Evolutionary conservation across 2,797 vertebrate species (phyloP).

Genomic region (Morus bassanus): DNA sequence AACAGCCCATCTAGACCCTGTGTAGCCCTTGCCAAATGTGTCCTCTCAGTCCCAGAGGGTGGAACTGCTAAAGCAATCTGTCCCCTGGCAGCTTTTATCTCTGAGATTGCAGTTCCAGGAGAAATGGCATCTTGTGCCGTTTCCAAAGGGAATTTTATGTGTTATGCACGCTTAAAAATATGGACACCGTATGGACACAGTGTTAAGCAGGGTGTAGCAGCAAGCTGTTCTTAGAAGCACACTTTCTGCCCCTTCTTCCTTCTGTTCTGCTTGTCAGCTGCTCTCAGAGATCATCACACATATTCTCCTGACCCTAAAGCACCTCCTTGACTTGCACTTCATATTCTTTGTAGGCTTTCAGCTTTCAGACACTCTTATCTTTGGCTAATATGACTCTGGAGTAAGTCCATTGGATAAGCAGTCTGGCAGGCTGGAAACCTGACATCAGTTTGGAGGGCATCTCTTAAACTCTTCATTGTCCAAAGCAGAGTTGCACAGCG

Average conservation of each 20-base stretch:
- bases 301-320: background rate
- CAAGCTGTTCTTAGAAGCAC: background rate
- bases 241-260: background rate
- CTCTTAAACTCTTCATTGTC: background rate
- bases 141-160: background rate
- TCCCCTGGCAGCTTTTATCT: background rate
- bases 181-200: background rate
- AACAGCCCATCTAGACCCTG: background rate
- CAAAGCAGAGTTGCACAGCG: background rate
- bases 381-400: background rate
- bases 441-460: background rate
- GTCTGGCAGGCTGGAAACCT: background rate
- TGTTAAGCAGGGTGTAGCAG: background rate
- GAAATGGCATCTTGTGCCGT: conserved; percentile 1
- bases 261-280: background rate
- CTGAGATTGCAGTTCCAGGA: background rate
- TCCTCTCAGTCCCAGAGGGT: background rate
- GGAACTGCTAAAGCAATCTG: background rate
- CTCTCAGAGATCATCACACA: background rate
- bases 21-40: background rate
- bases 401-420: background rate
- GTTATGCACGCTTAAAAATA: background rate
- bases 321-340: background rate
- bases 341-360: background rate
- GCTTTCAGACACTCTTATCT: background rate